Base-by-base conservation (phyloP, 2,113 vertebrate species). In the Amphilophus citrinellus region DNA sequence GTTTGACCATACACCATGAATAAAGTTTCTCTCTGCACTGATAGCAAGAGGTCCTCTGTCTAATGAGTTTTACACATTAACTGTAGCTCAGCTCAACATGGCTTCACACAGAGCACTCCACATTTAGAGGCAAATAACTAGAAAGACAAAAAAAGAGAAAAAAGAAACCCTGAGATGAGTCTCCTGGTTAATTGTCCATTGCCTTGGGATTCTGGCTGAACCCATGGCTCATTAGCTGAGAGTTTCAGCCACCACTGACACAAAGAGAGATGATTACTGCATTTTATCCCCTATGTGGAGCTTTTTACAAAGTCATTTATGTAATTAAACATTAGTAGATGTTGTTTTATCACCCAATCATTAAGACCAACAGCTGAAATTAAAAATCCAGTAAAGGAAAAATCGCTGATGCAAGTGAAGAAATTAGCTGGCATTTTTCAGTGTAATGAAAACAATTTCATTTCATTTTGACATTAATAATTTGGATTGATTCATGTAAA, bases 111-210 rank as follows among this genome's bases (percentile, higher is more conserved):
- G 17, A 78, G 47, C 22, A 5, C 76, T 68, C 39, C 18, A 11
- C 66, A 39, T 84, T 84, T 62, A 35, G 17, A 42, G 63, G 56
- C 59, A 73, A 84, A 80, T 57, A 62, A 61, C 82, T 32, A 3
- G 10, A 80, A 87, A 77, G 68, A 81, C 37, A 27, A 47, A 59
- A 59, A 84, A 61, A 0, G 44, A 20, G 15, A 39, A 59, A 50
- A 10, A 62, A n/a, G 32, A 24, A 42, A 66, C 75, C 56, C 66
- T 83, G 63, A 62, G 87, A 93, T 76, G 88, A 91, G 76, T 84
- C 89, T 87, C 58, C 78, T 83, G 91, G 82, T 91, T 94, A 93
- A 90, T 92, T 93, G 89, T 86, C 91, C 90, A 76, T 92, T 80
- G 88, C 89, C 87, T 75, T 76, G 87, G 80, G 88, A 93, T 88